Evolutionary conservation across 2,888 invertebrate species (phyloP), one percentile per base, ranked within the genome.

Genomic region (Chrysopilus asiliformis): DNA sequence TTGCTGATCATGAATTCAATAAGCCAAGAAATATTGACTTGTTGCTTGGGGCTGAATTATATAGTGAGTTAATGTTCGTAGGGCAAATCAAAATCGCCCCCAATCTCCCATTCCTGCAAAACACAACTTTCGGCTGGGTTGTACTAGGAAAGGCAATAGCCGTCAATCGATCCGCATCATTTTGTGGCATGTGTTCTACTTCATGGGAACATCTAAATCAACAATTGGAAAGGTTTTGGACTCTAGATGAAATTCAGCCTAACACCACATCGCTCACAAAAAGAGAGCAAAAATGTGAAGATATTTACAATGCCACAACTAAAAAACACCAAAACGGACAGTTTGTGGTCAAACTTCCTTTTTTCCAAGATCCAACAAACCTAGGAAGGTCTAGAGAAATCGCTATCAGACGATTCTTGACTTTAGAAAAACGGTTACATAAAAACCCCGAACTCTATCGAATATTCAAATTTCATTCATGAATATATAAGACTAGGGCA

Each of bases 1-100:
- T 31, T 14, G 38, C 38, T 7, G 39, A 39, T 29, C 39, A 29
- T 17, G 25, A 8, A 7, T 39, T 39, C 30, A 22, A 34, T 29
- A 20, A 10, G 17, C 39, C 34, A n/a, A 20, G 30, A 24, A 18
- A 18, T 13, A 29, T 30, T 7, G 34, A 39, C 25, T 12, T 39
- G 5, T 34, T 34, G 12, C 18, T 39, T 24, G 34, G 39, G 25
- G 39, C 39, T 5, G 30, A 28, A 14, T 14, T 38, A 4, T 22
- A 16, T 24, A 28, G 19, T 7, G 13, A 15, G 4, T n/a, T 34
- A 10, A 18, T 38, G 8, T 12, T 9, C 3, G 22, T 34, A n/a
- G 34, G 38, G n/a, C 34, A 34, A 34, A 22, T 38, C 12, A 13
- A 24, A 7, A 22, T 38, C 5, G 38, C 14, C 19, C 19, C 28